phyloP scores from a whole-genome alignment of 2,888 invertebrate species.

The Pemphredon lugubris region DNA sequence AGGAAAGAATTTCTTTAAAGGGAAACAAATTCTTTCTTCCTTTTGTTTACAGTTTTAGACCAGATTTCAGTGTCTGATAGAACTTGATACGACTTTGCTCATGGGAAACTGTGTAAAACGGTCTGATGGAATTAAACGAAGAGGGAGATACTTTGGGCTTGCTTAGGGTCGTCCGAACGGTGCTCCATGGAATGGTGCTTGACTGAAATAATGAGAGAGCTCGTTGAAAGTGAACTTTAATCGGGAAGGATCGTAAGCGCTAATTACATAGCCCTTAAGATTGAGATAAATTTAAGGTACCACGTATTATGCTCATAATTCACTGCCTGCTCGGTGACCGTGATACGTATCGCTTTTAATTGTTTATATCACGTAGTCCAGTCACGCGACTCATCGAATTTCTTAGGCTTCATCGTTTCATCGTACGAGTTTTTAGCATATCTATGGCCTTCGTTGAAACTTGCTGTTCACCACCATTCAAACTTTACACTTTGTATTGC shows the following conservation, averaged over 20 bases:
- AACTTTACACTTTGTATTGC: neutral
- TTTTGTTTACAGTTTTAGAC: too few species aligned
- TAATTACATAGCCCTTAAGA: constrained; percentile 53
- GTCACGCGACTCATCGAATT: neutral
- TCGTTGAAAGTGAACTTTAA: constrained; percentile 9
- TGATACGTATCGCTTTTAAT: neutral
- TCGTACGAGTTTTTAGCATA: neutral
- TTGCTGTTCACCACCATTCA: neutral
- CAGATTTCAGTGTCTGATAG: too few species aligned
- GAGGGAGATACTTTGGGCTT: constrained; percentile 23
- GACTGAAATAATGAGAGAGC: constrained; percentile 1
- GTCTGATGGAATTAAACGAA: constrained; percentile 28
- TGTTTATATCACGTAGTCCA: constrained; percentile 4
- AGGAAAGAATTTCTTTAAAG: too few species aligned
- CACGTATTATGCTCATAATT: constrained; percentile 50
- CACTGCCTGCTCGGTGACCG: constrained; percentile 52
- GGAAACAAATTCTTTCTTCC: too few species aligned
- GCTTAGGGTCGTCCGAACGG: constrained; percentile 24
- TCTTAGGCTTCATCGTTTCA: neutral
- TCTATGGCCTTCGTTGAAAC: neutral
- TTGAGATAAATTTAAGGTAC: constrained; percentile 47
- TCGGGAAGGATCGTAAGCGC: constrained; percentile 43
- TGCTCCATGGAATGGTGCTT: constrained; percentile 39
- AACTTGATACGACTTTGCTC: too few species aligned
- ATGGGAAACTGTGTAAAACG: too few species aligned